Conservation (phyloP, 35 echinoderm and acorn worm species). For the Lytechinus pictus region DNA sequence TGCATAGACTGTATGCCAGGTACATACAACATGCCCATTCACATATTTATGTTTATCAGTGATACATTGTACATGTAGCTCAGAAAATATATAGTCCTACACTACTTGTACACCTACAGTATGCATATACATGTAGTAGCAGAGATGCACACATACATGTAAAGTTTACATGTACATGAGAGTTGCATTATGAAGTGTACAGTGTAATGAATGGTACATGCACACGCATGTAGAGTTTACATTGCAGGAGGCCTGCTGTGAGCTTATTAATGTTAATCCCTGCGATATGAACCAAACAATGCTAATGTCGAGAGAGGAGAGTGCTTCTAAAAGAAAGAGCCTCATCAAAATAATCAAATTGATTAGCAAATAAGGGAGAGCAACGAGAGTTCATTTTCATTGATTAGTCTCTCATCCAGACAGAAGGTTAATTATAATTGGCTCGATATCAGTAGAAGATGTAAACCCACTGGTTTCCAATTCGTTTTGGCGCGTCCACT, state of each 20-base stretch:
- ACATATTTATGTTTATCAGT: too few species aligned
- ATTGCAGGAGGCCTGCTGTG: neutral
- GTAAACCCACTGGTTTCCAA: neutral
- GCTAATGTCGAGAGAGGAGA: neutral
- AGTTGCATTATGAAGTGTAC: neutral
- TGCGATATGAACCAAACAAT: neutral
- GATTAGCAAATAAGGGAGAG: neutral
- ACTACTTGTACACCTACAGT: too few species aligned
- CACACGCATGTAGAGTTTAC: neutral
- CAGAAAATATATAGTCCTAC: too few species aligned
- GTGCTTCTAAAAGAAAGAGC: neutral
- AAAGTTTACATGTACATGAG: neutral
- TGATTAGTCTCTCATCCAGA: neutral
- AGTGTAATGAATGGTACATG: neutral
- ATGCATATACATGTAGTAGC: too few species aligned
- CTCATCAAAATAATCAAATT: slow-evolving; percentile 4
- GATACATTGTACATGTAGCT: too few species aligned
- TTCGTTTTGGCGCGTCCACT: neutral
- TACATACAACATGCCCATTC: too few species aligned
- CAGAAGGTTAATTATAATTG: neutral
- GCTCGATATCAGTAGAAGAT: neutral
- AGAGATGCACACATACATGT: too few species aligned
- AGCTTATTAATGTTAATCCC: neutral
- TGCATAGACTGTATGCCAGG: too few species aligned
- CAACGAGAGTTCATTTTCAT: neutral